Evolutionary conservation across 2,888 invertebrate genomes (phyloP).

Genomic region (Scelioninae gen. 1): DNA sequence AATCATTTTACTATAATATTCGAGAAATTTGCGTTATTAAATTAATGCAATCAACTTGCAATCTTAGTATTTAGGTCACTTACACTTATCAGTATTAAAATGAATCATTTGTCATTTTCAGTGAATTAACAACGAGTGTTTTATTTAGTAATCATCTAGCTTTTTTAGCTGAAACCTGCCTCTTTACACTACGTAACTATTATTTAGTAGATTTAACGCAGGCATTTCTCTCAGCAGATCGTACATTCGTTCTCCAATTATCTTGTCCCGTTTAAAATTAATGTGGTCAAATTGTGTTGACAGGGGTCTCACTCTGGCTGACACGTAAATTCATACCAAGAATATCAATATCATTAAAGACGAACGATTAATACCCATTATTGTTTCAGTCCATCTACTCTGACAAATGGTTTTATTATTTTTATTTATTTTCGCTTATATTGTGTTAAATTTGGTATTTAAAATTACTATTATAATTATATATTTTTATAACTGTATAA

Average conservation of each 20-base stretch:
- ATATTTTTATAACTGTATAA: too few species aligned
- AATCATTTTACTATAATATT: neutral
- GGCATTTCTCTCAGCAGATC: neutral
- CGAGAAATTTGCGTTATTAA: neutral
- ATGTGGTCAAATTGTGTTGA: constrained; percentile 27
- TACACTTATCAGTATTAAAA: neutral
- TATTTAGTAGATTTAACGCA: constrained; percentile 6
- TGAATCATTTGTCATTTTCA: constrained; percentile 14
- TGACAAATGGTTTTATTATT: too few species aligned
- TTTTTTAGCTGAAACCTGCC: neutral
- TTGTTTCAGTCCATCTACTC: neutral
- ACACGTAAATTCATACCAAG: neutral
- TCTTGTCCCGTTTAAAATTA: constrained; percentile 25
- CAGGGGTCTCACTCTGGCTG: constrained; percentile 4
- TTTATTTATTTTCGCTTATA: too few species aligned
- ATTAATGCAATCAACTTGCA: neutral
- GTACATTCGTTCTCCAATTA: constrained; percentile 28
- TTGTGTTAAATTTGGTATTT: too few species aligned
- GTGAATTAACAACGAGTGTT: neutral
- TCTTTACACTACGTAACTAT: neutral
- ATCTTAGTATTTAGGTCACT: neutral
- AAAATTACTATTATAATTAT: too few species aligned
- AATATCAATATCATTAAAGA: constrained; percentile 4
- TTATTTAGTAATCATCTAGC: neutral
- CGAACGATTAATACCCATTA: neutral